phyloP scores from a whole-genome alignment of 2,888 invertebrate genomes.

The Hybos culiciformis region DNA sequence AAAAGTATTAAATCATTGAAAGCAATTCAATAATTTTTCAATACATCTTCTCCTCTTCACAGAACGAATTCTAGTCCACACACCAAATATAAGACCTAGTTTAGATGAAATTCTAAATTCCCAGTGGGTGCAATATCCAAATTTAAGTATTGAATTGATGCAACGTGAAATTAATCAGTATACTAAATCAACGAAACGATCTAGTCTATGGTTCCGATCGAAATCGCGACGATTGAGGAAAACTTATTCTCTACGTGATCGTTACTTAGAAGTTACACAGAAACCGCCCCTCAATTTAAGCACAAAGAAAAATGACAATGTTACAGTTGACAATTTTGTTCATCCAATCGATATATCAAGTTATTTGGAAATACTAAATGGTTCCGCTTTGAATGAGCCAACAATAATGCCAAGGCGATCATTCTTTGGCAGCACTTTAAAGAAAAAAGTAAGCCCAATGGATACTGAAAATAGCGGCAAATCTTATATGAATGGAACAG shows the following conservation, averaged over 20 bases:
- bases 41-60: constrained; percentile 4
- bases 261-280: constrained; percentile 30
- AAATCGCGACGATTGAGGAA: constrained; percentile 32
- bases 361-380: constrained; percentile 12
- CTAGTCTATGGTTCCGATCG: constrained; percentile 31
- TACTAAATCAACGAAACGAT: constrained; percentile 27
- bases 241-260: constrained; percentile 29
- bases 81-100: constrained; percentile 37
- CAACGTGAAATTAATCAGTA: constrained; percentile 30
- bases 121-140: constrained; percentile 41
- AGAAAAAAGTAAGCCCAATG: constrained; percentile 34
- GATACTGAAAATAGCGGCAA: constrained; percentile 17
- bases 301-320: constrained; percentile 31
- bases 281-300: constrained; percentile 32
- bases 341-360: constrained; percentile 30
- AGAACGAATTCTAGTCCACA: constrained; percentile 40
- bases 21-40: not conserved
- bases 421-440: constrained; percentile 30
- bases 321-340: constrained; percentile 31
- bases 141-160: constrained; percentile 31
- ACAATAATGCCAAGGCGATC: constrained; percentile 23
- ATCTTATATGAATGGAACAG: constrained; percentile 21
- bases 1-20: no score
- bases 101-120: constrained; percentile 38
- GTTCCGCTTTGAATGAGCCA: constrained; percentile 19